Conservation (phyloP, 2,888 invertebrate species). For the Philhelius pedissequus region DNA sequence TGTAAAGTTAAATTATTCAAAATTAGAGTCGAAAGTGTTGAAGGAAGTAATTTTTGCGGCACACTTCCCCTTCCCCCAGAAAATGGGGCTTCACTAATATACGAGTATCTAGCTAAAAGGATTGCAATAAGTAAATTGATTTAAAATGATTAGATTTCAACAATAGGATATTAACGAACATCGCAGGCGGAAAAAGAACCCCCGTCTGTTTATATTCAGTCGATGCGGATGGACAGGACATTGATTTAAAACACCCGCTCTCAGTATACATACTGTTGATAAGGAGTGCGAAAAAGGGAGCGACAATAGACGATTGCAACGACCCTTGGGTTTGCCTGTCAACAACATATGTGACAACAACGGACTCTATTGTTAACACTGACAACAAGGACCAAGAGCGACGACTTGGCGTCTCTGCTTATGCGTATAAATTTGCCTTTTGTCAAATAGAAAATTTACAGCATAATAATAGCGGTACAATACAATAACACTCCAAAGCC, state of each 20-base stretch:
- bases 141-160: constrained; percentile 63
- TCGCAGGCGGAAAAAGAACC: not conserved
- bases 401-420: constrained; percentile 6
- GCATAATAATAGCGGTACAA: constrained; percentile 63
- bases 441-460: constrained; percentile 66
- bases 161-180: constrained; percentile 62
- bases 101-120: constrained; percentile 32
- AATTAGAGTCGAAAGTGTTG: constrained; percentile 21
- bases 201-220: not conserved
- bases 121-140: constrained; percentile 57
- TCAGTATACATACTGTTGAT: not conserved
- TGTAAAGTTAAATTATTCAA: not conserved
- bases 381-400: constrained; percentile 1
- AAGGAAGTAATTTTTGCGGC: not conserved
- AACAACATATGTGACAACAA: constrained; percentile 63
- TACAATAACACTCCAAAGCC: constrained; percentile 32
- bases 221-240: constrained; percentile 42
- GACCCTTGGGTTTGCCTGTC: constrained; percentile 57
- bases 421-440: constrained; percentile 66
- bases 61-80: not conserved
- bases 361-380: constrained; percentile 15
- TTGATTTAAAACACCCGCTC: constrained; percentile 33
- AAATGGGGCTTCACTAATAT: too few species aligned
- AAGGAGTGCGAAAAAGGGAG: too few species aligned
- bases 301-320: not conserved